A percentile compares a stretch with the other conserved stretches of the same genome.
Evolutionary conservation across 2,888 invertebrate genomes (phyloP).

Genomic region (Zygogramma bicolorata): DNA sequence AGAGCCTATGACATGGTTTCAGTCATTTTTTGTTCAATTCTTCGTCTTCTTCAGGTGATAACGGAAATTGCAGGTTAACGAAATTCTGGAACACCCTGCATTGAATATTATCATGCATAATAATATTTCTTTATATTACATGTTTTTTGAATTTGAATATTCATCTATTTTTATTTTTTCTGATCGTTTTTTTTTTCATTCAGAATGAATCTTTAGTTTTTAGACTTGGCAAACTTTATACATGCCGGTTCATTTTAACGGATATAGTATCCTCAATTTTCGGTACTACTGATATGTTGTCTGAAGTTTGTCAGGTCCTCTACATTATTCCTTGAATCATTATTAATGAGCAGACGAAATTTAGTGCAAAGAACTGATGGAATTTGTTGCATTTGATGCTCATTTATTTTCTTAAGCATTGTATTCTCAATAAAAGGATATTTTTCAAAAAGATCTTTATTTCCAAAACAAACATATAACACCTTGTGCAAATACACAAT

Average conservation of each 20-base stretch:
- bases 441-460: constrained; percentile 10
- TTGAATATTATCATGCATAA: too few species aligned
- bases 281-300: background rate
- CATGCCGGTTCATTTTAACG: background rate
- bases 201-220: background rate
- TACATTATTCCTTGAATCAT: background rate
- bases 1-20: too few species aligned
- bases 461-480: constrained; percentile 43
- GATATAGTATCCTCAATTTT: too few species aligned
- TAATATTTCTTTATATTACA: too few species aligned
- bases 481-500: constrained; percentile 43
- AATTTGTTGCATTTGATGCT: background rate
- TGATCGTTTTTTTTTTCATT: background rate
- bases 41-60: too few species aligned
- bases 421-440: constrained; percentile 9
- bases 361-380: background rate
- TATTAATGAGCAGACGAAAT: background rate
- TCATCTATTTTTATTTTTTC: background rate
- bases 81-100: too few species aligned
- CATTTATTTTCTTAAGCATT: background rate
- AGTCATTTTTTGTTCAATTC: too few species aligned
- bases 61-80: too few species aligned
- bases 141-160: background rate
- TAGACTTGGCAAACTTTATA: background rate
- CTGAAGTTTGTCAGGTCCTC: background rate